A percentile compares a stretch with the other conserved stretches of the same genome.
Evolutionary conservation across 2,797 vertebrate species (phyloP).

Genomic region (Spinibarbus caldwelli): DNA sequence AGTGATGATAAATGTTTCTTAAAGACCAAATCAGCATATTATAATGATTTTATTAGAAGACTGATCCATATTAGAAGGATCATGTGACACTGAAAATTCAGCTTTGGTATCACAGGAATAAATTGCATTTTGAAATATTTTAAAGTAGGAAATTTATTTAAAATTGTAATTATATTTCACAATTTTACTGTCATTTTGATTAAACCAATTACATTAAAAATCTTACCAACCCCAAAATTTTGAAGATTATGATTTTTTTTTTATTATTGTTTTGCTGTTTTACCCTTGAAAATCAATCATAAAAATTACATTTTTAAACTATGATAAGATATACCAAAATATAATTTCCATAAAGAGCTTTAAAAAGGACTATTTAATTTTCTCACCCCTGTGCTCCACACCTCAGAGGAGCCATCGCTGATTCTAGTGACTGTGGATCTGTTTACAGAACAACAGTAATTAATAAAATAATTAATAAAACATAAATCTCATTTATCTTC

Average conservation of each 20-base stretch:
- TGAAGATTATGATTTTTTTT: neutral
- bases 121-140: neutral
- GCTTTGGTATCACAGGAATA: neutral
- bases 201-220: neutral
- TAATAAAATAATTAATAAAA: neutral
- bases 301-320: neutral
- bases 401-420: constrained; percentile 30
- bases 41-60: too few species aligned
- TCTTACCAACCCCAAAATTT: neutral
- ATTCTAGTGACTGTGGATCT: neutral
- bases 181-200: neutral
- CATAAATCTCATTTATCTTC: neutral
- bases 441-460: neutral
- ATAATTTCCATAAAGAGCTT: neutral
- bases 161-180: neutral
- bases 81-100: neutral
- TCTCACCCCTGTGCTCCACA: constrained; percentile 36
- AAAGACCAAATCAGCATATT: too few species aligned
- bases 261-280: too few species aligned
- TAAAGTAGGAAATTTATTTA: neutral
- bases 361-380: neutral
- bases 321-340: neutral
- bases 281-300: neutral
- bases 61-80: too few species aligned
- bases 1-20: neutral